phyloP scores from a whole-genome alignment of 2,113 vertebrate species.

The Hippocampus mohnikei region DNA sequence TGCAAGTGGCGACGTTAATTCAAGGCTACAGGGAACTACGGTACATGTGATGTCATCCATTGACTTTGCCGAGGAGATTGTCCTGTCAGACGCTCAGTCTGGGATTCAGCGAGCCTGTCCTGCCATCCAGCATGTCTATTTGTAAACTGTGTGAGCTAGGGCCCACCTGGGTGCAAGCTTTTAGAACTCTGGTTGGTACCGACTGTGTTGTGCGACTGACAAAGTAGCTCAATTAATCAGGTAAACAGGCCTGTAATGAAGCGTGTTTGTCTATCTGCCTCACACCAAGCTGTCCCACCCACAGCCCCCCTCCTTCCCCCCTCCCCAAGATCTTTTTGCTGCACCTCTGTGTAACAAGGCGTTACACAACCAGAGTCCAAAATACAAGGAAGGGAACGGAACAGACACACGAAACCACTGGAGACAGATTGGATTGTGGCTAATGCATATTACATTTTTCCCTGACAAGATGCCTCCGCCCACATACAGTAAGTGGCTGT shows the following conservation, averaged over 20 bases:
- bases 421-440: conserved; percentile 68
- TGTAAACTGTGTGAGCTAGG: conserved; percentile 1
- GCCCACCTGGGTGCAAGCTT: conserved; percentile 18
- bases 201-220: conserved; percentile 52
- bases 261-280: conserved; percentile 53
- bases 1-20: conserved; percentile 45
- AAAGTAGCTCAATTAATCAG: conserved; percentile 65
- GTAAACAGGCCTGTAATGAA: conserved; percentile 70
- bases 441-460: conserved; percentile 68
- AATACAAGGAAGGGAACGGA: not conserved
- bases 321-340: conserved; percentile 34
- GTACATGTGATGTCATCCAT: conserved; percentile 43
- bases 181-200: conserved; percentile 20
- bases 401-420: conserved; percentile 35
- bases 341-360: conserved; percentile 8
- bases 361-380: conserved; percentile 6
- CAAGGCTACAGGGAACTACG: conserved; percentile 34
- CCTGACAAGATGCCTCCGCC: conserved; percentile 61
- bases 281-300: conserved; percentile 51
- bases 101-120: conserved; percentile 11
- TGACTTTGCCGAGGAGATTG: conserved; percentile 19
- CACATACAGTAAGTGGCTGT: conserved; percentile 63
- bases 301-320: conserved; percentile 53
- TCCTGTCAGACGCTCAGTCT: conserved; percentile 4
- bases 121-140: conserved; percentile 28